Evolutionary conservation across 2,797 vertebrate genomes (phyloP).

Genomic region (Danio choprae): DNA sequence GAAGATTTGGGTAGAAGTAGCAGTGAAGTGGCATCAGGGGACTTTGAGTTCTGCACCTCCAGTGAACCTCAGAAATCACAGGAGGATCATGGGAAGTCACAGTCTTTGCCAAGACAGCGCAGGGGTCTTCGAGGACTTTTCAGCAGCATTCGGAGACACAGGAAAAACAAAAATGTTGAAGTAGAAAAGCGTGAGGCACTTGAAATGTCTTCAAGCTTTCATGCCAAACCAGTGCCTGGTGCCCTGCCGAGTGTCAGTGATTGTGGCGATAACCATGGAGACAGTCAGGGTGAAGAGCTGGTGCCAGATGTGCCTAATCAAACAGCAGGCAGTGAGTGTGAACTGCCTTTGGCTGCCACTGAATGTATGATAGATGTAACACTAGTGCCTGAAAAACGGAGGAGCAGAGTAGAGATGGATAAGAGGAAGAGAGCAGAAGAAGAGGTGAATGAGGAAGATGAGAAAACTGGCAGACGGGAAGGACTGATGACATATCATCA

Average conservation of each 20-base stretch:
- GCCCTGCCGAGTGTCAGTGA: conserved; percentile 56
- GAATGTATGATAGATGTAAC: conserved; percentile 68
- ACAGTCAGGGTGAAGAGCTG: conserved; percentile 69
- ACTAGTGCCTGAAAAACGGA: conserved; percentile 57
- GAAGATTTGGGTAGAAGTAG: conserved; percentile 70
- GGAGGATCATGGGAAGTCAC: conserved; percentile 76
- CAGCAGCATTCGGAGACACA: conserved; percentile 90
- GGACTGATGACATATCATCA: conserved; percentile 57
- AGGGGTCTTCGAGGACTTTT: conserved; percentile 90
- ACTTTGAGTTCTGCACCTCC: conserved; percentile 70
- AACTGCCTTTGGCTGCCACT: conserved; percentile 53
- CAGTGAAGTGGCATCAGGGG: conserved; percentile 67
- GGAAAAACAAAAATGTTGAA: conserved; percentile 83
- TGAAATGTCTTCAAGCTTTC: conserved; percentile 67
- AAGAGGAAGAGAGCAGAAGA: conserved; percentile 44
- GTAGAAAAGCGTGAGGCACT: conserved; percentile 79
- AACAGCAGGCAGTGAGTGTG: conserved; percentile 55
- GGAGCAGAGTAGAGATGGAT: conserved; percentile 57
- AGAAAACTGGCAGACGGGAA: conserved; percentile 39
- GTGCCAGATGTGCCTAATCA: conserved; percentile 78
- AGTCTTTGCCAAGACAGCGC: conserved; percentile 83
- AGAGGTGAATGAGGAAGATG: conserved; percentile 53
- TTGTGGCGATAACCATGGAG: conserved; percentile 62
- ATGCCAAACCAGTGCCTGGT: conserved; percentile 70
- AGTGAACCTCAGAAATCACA: conserved; percentile 60